Base-by-base conservation (phyloP, 2,888 invertebrate genomes). In the Liodrosophila aerea region DNA sequence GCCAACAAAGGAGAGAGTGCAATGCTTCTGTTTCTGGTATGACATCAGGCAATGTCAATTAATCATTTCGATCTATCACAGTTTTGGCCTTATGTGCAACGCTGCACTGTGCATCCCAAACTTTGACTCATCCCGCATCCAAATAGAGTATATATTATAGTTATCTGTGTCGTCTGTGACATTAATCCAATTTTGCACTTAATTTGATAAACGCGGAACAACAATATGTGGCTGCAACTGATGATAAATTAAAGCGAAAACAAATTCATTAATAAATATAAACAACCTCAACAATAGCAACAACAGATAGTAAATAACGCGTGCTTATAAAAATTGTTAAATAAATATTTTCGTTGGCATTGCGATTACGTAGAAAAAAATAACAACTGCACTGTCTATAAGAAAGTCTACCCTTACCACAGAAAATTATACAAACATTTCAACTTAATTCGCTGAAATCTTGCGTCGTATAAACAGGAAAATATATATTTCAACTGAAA, bases 101-200 rank as follows among this genome's bases (percentile, higher is more conserved):
- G 51, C 31, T 65, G 61, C 52, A 61, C 66, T 52, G 8, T 66
- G 66, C 31, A 41, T 47, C 44, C 47, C 31, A 7, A 31, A 37
- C 27, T 49, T 47, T 40, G 60, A 59, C 45, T 59, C 65, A 64
- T 64, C 52, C n/a, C 59, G 43, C 64, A 40, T 43, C 39, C 22
- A 11, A 41, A 64, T 54, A 47, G 46, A 4, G 22, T 31, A 41
- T 13, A 27, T 33, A 16, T 49, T 36, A 22, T 37, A 46, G 33
- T 50, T 59, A 29, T 29, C 9, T 29, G 9, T 45, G 22, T 51
- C 43, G 59, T 51, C 45, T 66, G 68, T 54, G 53, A 66, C 51
- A 74, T 66, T 64, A 64, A 77, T 74, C 63, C 60, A 60, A 36
- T 64, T 66, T 54, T 50, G 72, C 72, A 77, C 66, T 72, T 64